Evolutionary conservation across 92 coral and sea anemone species (phyloP), one percentile per base, ranked within the genome.

Genomic region (Parazoanthus atlanticus): DNA sequence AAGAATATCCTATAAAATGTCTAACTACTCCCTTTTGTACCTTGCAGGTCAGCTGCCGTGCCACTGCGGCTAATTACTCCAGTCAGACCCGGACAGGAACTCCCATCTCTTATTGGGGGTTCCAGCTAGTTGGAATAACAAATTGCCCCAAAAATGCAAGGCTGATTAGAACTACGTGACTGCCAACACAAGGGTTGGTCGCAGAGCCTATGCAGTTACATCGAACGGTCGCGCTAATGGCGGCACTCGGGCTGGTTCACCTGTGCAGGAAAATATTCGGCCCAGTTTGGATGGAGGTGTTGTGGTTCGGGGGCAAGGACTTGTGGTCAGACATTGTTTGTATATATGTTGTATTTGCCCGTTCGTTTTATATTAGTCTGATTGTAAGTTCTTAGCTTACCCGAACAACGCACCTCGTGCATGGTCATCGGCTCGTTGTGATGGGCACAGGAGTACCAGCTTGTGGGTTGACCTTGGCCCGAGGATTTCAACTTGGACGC

Each of bases 51-150:
- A 8, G 30, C 56, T 12, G 47, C 58, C 12, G 3, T 70, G 77
- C 96, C 99, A 49, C 89, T 96, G 49, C 3, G 49, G 47, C 93
- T 96, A 5, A 90, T 91, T 73, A 93, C 94, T 8, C 88, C 96
- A 8, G 90, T 92, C 26, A 85, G 95, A 19, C 93, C 98, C 13
- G 92, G 92, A 3, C 94, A 94, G 76, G 88, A 93, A 17, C 93
- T 95, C 38, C 96, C 99, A 10, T 88, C 99, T 54, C 91, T 93
- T 23, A 86, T 86, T 73, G 19, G 86, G 72, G 38, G 36, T 76
- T 64, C 75, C 77, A 13, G 76, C 67, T 26, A 66, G 86, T 43
- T 43, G 5, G 49, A 43, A 6, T 43, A 8, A 43, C 0, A 5
- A 43, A 36, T 36, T 43, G 49, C 49, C 49, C 49, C 49, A 7